Evolutionary conservation across 1,140 invertebrate species (phyloP).

Genomic region (Zophobas morio): DNA sequence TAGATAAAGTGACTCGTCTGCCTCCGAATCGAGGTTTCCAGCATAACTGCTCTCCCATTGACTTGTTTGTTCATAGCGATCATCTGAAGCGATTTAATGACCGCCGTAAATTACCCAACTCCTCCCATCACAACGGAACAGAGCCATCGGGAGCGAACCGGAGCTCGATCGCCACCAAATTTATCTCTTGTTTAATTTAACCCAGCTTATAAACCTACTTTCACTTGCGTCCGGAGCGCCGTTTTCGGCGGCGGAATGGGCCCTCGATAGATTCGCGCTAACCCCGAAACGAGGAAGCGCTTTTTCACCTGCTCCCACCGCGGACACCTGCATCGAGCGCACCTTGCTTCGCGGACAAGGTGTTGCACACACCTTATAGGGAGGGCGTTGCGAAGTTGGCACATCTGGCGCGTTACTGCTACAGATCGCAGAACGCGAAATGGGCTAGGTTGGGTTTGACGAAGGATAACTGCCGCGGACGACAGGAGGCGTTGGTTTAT

Average conservation of each 20-base stretch:
- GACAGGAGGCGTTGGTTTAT: no score
- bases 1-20: conserved; percentile 47
- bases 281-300: conserved; percentile 18
- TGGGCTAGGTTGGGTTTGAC: no score
- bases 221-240: background rate
- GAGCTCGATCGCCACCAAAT: background rate
- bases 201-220: conserved; percentile 38
- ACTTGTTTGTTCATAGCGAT: conserved; percentile 46
- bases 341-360: conserved; percentile 9
- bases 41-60: conserved; percentile 47
- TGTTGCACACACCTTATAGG: conserved; percentile 9
- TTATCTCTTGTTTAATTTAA: conserved; percentile 31
- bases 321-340: conserved; percentile 23
- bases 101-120: conserved; percentile 39
- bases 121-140: conserved; percentile 17
- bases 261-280: conserved; percentile 8
- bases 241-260: background rate
- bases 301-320: conserved; percentile 13
- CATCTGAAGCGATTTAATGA: conserved; percentile 42
- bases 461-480: no score
- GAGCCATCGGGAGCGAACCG: conserved; percentile 8
- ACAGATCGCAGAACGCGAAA: no score
- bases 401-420: conserved; percentile 1
- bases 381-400: conserved; percentile 39
- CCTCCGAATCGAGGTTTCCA: conserved; percentile 45